Evolutionary conservation across 30 jellyfish, hydroid and myxozoan species (phyloP), one percentile per base, ranked within the genome.

Genomic region (Mastigias papua): DNA sequence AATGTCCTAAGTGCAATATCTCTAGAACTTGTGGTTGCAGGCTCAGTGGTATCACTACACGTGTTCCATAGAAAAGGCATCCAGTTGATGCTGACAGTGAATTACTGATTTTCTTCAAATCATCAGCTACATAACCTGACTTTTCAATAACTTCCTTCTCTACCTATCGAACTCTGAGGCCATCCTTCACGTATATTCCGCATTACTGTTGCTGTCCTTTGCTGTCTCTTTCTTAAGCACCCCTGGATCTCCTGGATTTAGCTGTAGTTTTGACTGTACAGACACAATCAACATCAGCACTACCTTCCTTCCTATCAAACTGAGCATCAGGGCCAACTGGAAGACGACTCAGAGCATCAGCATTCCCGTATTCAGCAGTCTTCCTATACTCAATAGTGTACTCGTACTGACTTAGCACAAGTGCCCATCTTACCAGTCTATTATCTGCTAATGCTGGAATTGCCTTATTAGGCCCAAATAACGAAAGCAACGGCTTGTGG

Each of bases 241-340:
- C 25, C 80, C 64, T 13, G 80, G 81, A 54, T 51, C 67, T 23
- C 62, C 51, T 46, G 80, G 85, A 27, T 33, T 81, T 48, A 32
- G 57, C 65, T 81, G 81, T 61, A 13, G 13, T 15, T 8, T 75
- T 20, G 25, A 76, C 50, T 22, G 70, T 21, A 30, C 91, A 70
- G 20, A 48, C 62, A 23, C 48, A 8, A 34, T 35, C 51, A n/a
- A n/a, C n/a, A n/a, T n/a, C n/a, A n/a, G n/a, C n/a, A n/a, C n/a
- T n/a, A n/a, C n/a, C n/a, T n/a, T 84, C 91, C 54, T 50, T 48
- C 83, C 30, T 46, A 74, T 69, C 93, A 61, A 81, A 81, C 81
- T 81, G 54, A 1, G 82, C 34, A 42, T 81, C 91, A 20, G 76
- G 69, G 70, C n/a, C 78, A 91, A 30, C 33, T n/a, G n/a, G n/a